Conservation (phyloP, 2,113 vertebrate species). For the Pipa parva region DNA sequence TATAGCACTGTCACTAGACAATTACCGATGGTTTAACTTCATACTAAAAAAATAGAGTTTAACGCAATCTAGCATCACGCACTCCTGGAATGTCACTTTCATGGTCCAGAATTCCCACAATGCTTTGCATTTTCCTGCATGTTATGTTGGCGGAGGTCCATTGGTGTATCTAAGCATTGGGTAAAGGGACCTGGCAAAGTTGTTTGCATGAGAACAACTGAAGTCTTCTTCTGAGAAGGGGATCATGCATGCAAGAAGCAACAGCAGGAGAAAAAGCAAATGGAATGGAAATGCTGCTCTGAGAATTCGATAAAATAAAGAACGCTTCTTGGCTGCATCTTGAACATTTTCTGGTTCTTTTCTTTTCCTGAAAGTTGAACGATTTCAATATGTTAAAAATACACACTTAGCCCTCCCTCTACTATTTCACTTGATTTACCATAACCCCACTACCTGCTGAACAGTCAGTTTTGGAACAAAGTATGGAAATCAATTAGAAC, state of each 20-base stretch:
- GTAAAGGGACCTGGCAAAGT: slow-evolving; percentile 87
- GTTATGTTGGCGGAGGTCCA: slow-evolving; percentile 83
- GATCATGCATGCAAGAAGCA: slow-evolving; percentile 77
- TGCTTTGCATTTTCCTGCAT: background rate
- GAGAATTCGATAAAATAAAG: slow-evolving; percentile 74
- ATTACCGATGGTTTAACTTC: background rate
- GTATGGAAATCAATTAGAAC: too few relatives aligned
- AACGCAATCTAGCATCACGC: background rate
- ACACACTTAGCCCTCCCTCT: too few relatives aligned
- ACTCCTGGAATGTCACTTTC: slow-evolving; percentile 16
- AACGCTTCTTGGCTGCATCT: slow-evolving; percentile 46
- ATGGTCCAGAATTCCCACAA: background rate
- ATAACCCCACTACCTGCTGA: too few relatives aligned
- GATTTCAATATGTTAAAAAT: background rate
- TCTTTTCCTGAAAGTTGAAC: slow-evolving; percentile 47
- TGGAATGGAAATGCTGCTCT: slow-evolving; percentile 79
- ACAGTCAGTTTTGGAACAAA: background rate
- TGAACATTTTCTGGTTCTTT: fast-evolving
- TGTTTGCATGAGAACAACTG: slow-evolving; percentile 83
- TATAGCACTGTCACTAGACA: background rate
- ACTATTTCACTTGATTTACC: too few relatives aligned
- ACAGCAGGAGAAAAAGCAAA: slow-evolving; percentile 73
- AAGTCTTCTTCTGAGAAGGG: slow-evolving; percentile 74
- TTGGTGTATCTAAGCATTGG: slow-evolving; percentile 90
- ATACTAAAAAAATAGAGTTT: background rate